A percentile compares a stretch with the other conserved stretches of the same genome.
Evolutionary conservation across 2,113 vertebrate genomes (phyloP).

Genomic region (Haplochromis burtoni): DNA sequence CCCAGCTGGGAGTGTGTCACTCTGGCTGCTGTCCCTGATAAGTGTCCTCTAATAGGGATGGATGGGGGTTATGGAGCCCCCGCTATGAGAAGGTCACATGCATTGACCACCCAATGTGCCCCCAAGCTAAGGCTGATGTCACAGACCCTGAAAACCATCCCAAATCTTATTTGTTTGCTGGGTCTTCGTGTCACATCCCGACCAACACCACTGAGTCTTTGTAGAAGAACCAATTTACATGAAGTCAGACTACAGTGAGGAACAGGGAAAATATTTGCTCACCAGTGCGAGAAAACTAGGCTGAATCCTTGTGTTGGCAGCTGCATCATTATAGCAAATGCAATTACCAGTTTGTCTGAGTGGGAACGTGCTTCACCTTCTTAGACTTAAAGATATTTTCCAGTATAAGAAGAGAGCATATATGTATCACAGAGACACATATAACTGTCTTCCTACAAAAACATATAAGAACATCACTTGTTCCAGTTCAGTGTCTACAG

Average conservation of each 20-base stretch:
- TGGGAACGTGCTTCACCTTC: neutral
- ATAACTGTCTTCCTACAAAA: neutral
- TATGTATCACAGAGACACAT: neutral
- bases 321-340: neutral
- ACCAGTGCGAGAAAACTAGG: neutral
- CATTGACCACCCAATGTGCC: slow-evolving; percentile 53
- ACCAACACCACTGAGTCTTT: neutral
- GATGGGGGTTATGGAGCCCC: slow-evolving; percentile 52
- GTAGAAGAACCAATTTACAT: neutral
- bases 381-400: neutral
- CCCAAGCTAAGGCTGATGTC: slow-evolving; percentile 29
- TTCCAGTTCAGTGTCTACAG: neutral
- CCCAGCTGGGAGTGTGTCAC: slow-evolving; percentile 53
- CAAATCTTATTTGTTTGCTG: slow-evolving; percentile 42
- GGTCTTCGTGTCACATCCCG: neutral
- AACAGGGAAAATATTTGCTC: neutral
- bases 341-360: neutral
- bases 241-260: neutral
- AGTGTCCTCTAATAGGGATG: slow-evolving; percentile 66
- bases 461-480: neutral
- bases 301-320: neutral
- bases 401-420: neutral
- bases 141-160: slow-evolving; percentile 27
- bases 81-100: slow-evolving; percentile 53
- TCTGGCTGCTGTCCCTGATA: slow-evolving; percentile 51